Evolutionary conservation across 2,113 vertebrate species (phyloP), one percentile per base, ranked within the genome.

Genomic region (Mesocricetus auratus): DNA sequence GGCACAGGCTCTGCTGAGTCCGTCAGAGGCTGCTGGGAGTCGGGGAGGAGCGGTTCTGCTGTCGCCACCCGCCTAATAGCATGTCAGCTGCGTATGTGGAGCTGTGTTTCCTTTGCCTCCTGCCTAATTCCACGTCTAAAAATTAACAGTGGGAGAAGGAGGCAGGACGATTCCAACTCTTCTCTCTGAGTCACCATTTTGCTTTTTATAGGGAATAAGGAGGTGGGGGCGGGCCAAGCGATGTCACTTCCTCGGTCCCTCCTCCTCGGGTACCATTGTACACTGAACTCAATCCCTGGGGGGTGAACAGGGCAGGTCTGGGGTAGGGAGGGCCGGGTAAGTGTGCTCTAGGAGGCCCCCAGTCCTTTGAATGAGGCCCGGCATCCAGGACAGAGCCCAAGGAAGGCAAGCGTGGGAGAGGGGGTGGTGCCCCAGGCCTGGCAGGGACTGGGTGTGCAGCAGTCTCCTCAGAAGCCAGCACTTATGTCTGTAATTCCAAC

Each of bases 111-210:
- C 93, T 95, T 71, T 96, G 97, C 97, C 94, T 97, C 95, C 95
- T 97, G 97, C 96, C 94, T 96, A 91, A 96, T 98, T 98, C 96
- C 93, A 91, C 96, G 64, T 91, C 97, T 97, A 96, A 97, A 97
- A 97, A 98, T 97, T 94, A 94, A 94, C 97, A 94, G 97, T 56
- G 96, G 96, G 97, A 97, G 95, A 97, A 88, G 95, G 95, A 97
- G 97, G 97, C 96, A 95, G 98, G 97, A 90, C 47, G 95, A 96
- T 89, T 97, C 97, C 95, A 98, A 97, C 97, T 97, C 95, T 93
- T 95, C 95, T 96, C 75, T 98, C 98, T 98, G 98, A 98, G 98
- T 98, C 98, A 98, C 98, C 97, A 97, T 97, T 97, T 96, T 93
- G 97, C 98, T 96, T 98, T 98, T 98, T 97, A 98, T 98, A 98